Percentiles rank a stretch among this genome's conserved stretches.
These are phyloP conservation scores for Melanotaenia duboulayi DNA, from an alignment of 2,113 vertebrate species.

Conservation along the genomic window DNA sequence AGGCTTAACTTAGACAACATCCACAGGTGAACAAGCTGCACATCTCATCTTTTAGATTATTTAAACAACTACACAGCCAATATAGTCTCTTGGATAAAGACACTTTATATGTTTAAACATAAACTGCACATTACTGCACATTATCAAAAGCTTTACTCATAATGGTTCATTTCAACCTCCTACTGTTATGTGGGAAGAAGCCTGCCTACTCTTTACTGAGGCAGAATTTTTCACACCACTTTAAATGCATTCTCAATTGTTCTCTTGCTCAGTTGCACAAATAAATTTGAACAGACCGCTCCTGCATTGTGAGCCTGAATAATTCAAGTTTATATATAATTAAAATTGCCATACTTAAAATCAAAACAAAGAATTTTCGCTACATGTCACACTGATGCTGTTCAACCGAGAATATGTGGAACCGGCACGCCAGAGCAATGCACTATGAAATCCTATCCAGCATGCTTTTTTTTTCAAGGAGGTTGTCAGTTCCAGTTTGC, in stretches of 20 bases:
- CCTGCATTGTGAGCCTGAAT: slow-evolving; percentile 30
- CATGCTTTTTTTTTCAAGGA: slow-evolving; percentile 46
- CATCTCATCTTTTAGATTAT: not conserved
- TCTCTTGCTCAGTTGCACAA: slow-evolving; percentile 31
- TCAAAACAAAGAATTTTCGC: slow-evolving; percentile 53
- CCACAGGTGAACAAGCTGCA: slow-evolving; percentile 7
- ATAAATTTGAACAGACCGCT: slow-evolving; percentile 31
- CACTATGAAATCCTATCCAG: slow-evolving; percentile 45
- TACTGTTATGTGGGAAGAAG: slow-evolving; percentile 10
- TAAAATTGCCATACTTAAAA: slow-evolving; percentile 45
- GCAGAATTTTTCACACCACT: slow-evolving; percentile 24
- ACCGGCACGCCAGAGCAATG: slow-evolving; percentile 26
- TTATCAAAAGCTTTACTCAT: slow-evolving; percentile 31
- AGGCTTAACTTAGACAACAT: not conserved
- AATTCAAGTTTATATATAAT: slow-evolving; percentile 64
- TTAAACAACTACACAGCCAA: not conserved
- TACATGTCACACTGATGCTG: slow-evolving; percentile 32
- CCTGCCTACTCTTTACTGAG: slow-evolving; percentile 15
- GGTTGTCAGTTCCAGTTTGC: slow-evolving; percentile 53
- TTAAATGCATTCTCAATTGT: slow-evolving; percentile 40
- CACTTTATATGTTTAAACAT: slow-evolving; percentile 12
- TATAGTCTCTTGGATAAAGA: slow-evolving; percentile 6
- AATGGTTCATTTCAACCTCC: not conserved
- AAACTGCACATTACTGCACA: slow-evolving; percentile 1
- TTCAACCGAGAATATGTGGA: slow-evolving; percentile 22